Percentiles rank a stretch among this genome's conserved stretches.
Evolutionary conservation across 2,113 vertebrate genomes (phyloP).

Genomic region (Chunga burmeisteri): DNA sequence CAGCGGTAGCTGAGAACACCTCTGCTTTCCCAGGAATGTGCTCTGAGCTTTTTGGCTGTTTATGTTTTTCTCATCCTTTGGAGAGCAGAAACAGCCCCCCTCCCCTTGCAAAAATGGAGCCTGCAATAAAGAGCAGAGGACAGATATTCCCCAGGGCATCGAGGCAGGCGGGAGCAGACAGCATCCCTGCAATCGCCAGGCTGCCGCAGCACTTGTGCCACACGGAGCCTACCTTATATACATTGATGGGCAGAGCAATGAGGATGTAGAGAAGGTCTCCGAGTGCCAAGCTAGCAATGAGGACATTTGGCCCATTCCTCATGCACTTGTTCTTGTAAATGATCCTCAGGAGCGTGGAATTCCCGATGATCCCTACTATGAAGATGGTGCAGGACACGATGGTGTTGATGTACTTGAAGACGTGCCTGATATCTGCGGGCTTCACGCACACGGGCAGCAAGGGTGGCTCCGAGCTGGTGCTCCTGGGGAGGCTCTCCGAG

Average conservation of each 20-base stretch:
- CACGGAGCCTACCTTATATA: slow-evolving; percentile 79
- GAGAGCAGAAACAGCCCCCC: neutral
- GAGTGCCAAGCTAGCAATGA: slow-evolving; percentile 88
- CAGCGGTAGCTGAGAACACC: neutral
- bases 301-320: slow-evolving; percentile 90
- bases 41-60: neutral
- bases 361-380: slow-evolving; percentile 87
- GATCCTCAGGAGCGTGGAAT: slow-evolving; percentile 87
- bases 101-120: neutral
- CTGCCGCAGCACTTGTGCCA: rapidly evolving
- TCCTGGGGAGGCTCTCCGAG: neutral
- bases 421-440: slow-evolving; percentile 80
- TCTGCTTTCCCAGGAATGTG: neutral
- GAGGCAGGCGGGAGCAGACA: neutral
- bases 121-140: neutral
- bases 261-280: slow-evolving; percentile 91
- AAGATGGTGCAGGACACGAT: slow-evolving; percentile 89
- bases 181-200: rapidly evolving
- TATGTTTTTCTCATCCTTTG: neutral
- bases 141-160: no score
- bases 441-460: slow-evolving; percentile 78
- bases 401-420: slow-evolving; percentile 90
- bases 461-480: neutral
- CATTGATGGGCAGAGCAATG: slow-evolving; percentile 87
- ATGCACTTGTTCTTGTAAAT: slow-evolving; percentile 95